A percentile compares a stretch with the other conserved stretches of the same genome.
Conservation (phyloP, 2,888 invertebrate genomes). For the Polydrusus pterygomalis region DNA sequence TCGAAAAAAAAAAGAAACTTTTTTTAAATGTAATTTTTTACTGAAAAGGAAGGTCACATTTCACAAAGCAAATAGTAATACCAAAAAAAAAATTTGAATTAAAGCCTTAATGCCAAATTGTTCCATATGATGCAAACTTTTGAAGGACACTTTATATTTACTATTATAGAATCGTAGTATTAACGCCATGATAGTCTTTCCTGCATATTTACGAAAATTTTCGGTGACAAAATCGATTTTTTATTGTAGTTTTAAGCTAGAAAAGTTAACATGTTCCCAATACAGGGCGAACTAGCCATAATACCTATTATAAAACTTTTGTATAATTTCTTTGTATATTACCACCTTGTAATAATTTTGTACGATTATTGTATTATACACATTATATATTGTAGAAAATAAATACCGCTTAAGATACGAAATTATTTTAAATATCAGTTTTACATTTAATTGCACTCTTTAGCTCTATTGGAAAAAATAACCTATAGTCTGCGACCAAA, state of each 20-base stretch:
- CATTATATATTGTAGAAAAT: conserved; percentile 29
- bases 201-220: conserved; percentile 67
- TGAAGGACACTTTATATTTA: too few relatives aligned
- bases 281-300: conserved; percentile 45
- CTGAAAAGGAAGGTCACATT: too few relatives aligned
- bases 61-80: too few relatives aligned
- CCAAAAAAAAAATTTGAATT: too few relatives aligned
- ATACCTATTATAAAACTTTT: conserved; percentile 21
- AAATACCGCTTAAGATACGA: conserved; percentile 1
- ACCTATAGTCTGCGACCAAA: too few relatives aligned
- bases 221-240: conserved; percentile 69
- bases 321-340: conserved; percentile 37
- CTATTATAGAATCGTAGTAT: conserved; percentile 17
- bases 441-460: not conserved
- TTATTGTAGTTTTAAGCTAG: conserved; percentile 70
- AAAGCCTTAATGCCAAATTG: too few relatives aligned
- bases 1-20: too few relatives aligned
- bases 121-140: too few relatives aligned
- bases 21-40: too few relatives aligned
- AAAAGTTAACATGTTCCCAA: conserved; percentile 64
- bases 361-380: conserved; percentile 45
- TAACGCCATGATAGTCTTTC: conserved; percentile 31
- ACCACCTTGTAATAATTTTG: conserved; percentile 34
- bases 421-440: conserved; percentile 3
- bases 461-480: too few relatives aligned